Conservation (phyloP, 2,113 vertebrate genomes). For the Callocephalon fimbriatum region DNA sequence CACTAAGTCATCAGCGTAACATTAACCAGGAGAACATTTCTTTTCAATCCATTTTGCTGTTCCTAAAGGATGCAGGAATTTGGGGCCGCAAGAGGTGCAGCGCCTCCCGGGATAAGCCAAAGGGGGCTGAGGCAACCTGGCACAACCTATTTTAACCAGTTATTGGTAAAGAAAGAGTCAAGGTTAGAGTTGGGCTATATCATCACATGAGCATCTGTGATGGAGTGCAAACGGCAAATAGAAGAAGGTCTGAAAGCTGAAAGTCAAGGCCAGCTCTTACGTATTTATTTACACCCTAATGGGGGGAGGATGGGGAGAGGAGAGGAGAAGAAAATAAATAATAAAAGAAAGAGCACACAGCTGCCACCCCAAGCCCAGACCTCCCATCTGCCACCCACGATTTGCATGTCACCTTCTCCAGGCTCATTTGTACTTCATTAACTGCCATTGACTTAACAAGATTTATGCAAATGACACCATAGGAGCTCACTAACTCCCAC, state of each 20-base stretch:
- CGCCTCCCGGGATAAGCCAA: neutral
- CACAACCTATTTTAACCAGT: neutral
- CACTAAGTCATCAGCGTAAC: neutral
- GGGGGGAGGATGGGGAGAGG: neutral
- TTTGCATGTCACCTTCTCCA: slow-evolving; percentile 89
- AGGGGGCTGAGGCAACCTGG: neutral
- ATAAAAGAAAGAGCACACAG: slow-evolving; percentile 73
- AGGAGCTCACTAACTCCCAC: slow-evolving; percentile 84
- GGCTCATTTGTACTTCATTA: slow-evolving; percentile 93
- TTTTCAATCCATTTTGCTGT: neutral
- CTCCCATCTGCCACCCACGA: slow-evolving; percentile 90
- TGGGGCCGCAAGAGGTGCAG: neutral
- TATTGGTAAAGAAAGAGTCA: neutral
- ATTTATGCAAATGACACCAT: slow-evolving; percentile 89
- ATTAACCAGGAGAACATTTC: neutral
- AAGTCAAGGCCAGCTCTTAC: slow-evolving; percentile 17
- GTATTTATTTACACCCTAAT: slow-evolving; percentile 53
- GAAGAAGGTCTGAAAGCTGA: slow-evolving; percentile 8
- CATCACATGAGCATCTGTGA: neutral
- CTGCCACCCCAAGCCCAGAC: slow-evolving; percentile 85
- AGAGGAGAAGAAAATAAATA: neutral
- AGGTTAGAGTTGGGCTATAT: neutral
- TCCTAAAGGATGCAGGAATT: neutral
- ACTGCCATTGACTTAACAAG: slow-evolving; percentile 91
- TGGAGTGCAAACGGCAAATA: neutral